Conservation (phyloP, 2,113 vertebrate species). For the Gopherus evgoodei region DNA sequence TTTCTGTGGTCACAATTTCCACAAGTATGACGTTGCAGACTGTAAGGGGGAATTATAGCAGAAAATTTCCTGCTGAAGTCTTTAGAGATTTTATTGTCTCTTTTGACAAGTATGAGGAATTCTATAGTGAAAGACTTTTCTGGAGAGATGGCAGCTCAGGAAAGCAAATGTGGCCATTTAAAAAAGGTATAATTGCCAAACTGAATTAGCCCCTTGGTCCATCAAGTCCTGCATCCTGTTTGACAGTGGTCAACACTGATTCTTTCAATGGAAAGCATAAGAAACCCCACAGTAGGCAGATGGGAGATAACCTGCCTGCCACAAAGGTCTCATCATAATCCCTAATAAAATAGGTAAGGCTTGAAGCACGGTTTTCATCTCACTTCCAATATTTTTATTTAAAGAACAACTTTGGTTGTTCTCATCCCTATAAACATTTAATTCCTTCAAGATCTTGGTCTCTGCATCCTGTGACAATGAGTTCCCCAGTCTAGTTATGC, state of each 20-base stretch:
- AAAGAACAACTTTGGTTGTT: background rate
- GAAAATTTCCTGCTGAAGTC: background rate
- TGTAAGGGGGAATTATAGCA: background rate
- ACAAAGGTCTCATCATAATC: background rate
- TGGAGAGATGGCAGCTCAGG: background rate
- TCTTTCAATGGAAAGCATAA: background rate
- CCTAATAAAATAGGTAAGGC: background rate
- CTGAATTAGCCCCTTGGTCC: background rate
- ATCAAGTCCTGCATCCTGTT: background rate
- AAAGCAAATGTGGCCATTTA: background rate
- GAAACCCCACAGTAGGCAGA: background rate
- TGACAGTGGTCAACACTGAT: background rate
- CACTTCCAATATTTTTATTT: background rate
- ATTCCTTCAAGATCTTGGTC: background rate
- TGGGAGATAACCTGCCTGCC: background rate
- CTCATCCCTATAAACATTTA: background rate
- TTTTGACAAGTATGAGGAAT: background rate
- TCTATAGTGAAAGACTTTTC: background rate
- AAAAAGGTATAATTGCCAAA: background rate
- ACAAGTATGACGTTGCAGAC: background rate
- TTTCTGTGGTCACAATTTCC: background rate
- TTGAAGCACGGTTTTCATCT: background rate
- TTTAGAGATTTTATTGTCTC: background rate
- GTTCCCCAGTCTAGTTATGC: background rate
- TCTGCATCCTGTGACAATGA: background rate